phyloP scores from a whole-genome alignment of 2,113 vertebrate genomes.

The Osmerus eperlanus region DNA sequence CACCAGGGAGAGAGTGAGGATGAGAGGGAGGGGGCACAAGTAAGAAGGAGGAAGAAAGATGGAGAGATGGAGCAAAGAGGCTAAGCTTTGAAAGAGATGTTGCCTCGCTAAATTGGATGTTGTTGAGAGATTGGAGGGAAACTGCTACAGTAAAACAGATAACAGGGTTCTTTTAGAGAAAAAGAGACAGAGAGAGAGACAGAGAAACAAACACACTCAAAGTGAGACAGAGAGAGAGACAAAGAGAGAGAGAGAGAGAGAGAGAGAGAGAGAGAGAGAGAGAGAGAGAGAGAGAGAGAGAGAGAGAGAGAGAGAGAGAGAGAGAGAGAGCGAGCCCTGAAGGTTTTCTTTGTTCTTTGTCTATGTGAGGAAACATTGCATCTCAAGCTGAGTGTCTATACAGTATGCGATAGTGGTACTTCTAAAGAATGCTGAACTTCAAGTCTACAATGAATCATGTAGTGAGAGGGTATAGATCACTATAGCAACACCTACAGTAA shows the following conservation, averaged over 20 bases:
- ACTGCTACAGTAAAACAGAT: slow-evolving; percentile 6
- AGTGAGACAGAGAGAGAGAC: slow-evolving; percentile 6
- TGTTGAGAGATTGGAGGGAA: background rate
- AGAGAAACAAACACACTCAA: slow-evolving; percentile 3
- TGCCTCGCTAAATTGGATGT: too few species aligned
- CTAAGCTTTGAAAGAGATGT: background rate
- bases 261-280: slow-evolving; percentile 13
- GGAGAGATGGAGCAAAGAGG: slow-evolving; percentile 6
- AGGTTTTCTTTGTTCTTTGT: too few species aligned
- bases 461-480: too few species aligned
- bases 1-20: slow-evolving; percentile 26
- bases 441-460: background rate
- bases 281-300: background rate
- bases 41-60: background rate
- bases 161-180: background rate
- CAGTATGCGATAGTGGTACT: background rate
- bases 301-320: slow-evolving; percentile 2
- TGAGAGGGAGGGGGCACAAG: slow-evolving; percentile 1
- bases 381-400: too few species aligned
- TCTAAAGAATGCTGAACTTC: slow-evolving; percentile 21
- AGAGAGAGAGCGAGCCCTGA: background rate
- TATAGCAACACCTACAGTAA: too few species aligned
- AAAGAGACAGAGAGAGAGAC: slow-evolving; percentile 13
- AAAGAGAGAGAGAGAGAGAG: background rate
- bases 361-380: too few species aligned